phyloP scores from a whole-genome alignment of 2,888 invertebrate species.

The Tubiluchus corallicola region DNA sequence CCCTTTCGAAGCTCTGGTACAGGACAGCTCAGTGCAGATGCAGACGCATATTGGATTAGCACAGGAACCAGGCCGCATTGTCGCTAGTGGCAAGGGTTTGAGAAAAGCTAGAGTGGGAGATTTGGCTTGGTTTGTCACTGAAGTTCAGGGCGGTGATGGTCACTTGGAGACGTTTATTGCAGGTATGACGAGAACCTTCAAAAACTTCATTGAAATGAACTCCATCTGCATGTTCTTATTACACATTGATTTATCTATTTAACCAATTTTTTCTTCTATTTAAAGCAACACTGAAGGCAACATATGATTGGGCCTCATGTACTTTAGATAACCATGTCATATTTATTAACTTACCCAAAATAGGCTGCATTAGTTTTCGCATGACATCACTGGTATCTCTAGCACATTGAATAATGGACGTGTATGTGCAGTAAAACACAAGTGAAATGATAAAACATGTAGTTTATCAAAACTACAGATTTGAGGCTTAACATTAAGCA shows the following conservation, averaged over 20 bases:
- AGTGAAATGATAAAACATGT: background rate
- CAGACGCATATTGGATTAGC: background rate
- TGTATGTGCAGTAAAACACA: too few relatives aligned
- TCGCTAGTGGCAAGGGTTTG: constrained; percentile 22
- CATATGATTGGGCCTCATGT: too few relatives aligned
- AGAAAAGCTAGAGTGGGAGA: constrained; percentile 18
- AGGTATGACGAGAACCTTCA: constrained; percentile 19
- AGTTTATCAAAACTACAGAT: background rate
- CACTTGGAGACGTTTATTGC: constrained; percentile 21
- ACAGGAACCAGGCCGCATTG: constrained; percentile 16
- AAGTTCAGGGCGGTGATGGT: constrained; percentile 18
- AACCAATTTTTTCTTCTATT: too few relatives aligned
- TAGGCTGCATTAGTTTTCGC: too few relatives aligned
- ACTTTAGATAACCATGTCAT: too few relatives aligned
- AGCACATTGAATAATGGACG: too few relatives aligned
- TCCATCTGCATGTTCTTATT: too few relatives aligned
- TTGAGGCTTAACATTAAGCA: constrained; percentile 1
- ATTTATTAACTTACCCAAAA: too few relatives aligned
- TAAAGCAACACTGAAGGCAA: too few relatives aligned
- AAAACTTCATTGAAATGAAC: too few relatives aligned
- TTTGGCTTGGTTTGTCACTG: constrained; percentile 23
- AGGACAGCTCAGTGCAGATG: background rate
- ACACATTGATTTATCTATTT: too few relatives aligned
- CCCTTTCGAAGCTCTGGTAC: background rate
- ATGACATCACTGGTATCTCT: too few relatives aligned